Evolutionary conservation across 30 jellyfish, hydroid and myxozoan genomes (phyloP), one percentile per base, ranked within the genome.

Genomic region (Catostylus mosaicus): DNA sequence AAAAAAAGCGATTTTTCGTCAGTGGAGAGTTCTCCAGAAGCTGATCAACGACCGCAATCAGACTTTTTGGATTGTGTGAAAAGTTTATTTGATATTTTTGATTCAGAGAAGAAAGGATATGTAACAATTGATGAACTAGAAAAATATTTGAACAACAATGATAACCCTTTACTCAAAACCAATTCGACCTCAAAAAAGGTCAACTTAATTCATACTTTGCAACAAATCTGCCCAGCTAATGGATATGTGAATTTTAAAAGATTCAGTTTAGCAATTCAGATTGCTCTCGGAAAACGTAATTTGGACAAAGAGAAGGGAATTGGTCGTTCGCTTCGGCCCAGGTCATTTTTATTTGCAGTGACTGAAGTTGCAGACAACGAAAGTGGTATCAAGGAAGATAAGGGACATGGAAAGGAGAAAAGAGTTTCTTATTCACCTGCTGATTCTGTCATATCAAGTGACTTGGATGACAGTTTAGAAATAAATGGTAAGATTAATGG

Each of bases 291-390:
- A 6, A 84, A 66, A 54, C 63, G 38, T 18, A 35, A 59, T 30
- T 16, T 63, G 36, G 76, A 50, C 18, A 32, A 36, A 20, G 33
- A 43, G 2, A 52, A 52, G 5, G 82, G 90, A 16, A 65, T 80
- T 32, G 82, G 83, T 34, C 83, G 84, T 4, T 80, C 90, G 20
- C 84, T 80, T 12, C 90, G 90, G 10, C 90, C 90, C 27, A 68
- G 75, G 40, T 80, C 90, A 27, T 80, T 1, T 67, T 38, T 80
- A 32, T 80, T 80, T 52, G 90, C 90, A 26, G 90, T 80, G 1
- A 46, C 90, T 1, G 84, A 80, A 24, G 73, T 77, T 0, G 56
- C 66, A 18, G 90, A 67, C 26, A 60, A 34, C 0, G 90, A 80
- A 2, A 9, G 60, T 34, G 43, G 34, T 60, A 45, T 19, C 34